A percentile compares a stretch with the other conserved stretches of the same genome.
phyloP scores from a whole-genome alignment of 2,888 invertebrate genomes.

The Ectemnius lituratus region DNA sequence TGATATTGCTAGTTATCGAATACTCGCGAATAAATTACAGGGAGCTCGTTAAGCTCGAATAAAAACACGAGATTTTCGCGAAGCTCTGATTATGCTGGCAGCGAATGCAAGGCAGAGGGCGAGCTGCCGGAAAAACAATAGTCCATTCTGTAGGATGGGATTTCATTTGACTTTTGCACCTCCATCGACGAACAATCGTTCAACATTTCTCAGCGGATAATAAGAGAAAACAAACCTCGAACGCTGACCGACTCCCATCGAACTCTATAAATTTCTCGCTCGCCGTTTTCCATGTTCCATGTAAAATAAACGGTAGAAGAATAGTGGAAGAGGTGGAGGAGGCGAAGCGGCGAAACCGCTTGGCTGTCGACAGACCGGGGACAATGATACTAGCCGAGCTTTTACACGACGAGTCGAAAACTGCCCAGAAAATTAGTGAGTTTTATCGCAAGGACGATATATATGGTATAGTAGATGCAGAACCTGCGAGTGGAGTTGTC shows the following conservation, averaged over 20 bases:
- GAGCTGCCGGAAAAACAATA: not conserved
- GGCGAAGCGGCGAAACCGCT: not conserved
- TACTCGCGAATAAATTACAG: too few relatives aligned
- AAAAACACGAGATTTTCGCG: too few relatives aligned
- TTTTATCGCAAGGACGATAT: slow-evolving; percentile 23
- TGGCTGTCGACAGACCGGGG: not conserved
- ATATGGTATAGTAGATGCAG: not conserved
- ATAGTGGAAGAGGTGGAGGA: not conserved
- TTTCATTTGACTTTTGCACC: slow-evolving; percentile 10
- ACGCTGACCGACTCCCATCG: not conserved
- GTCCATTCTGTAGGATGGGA: not conserved
- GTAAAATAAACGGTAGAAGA: not conserved
- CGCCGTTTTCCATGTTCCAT: not conserved
- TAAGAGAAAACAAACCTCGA: slow-evolving; percentile 7
- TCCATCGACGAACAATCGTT: not conserved
- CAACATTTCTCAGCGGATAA: slow-evolving; percentile 17
- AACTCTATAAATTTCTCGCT: slow-evolving; percentile 6
- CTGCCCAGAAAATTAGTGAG: slow-evolving; percentile 14
- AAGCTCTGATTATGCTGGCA: too few relatives aligned
- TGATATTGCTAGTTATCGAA: too few relatives aligned
- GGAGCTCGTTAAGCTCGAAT: too few relatives aligned
- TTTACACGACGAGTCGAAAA: slow-evolving; percentile 11
- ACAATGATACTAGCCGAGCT: slow-evolving; percentile 9
- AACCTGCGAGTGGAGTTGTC: not conserved
- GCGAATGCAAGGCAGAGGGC: too few relatives aligned